phyloP scores from a whole-genome alignment of 1,140 invertebrate species.

The Bombus impatiens region DNA sequence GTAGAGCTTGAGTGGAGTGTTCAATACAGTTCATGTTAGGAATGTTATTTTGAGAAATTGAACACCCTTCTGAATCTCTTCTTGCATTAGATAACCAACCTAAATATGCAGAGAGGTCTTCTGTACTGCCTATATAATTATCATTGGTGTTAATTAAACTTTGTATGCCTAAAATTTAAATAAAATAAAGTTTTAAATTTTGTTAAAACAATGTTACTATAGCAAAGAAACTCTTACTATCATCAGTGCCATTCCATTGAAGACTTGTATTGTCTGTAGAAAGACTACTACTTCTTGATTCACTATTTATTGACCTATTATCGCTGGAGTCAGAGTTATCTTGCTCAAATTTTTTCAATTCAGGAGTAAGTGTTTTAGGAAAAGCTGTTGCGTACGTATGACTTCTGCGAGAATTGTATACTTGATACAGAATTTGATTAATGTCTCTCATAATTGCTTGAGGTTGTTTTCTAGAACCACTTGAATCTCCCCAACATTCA shows the following conservation, averaged over 20 bases:
- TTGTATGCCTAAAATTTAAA: conserved; percentile 29
- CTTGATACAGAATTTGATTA: conserved; percentile 90
- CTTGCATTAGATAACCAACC: conserved; percentile 43
- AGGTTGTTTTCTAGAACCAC: conserved; percentile 87
- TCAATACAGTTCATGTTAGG: conserved; percentile 34
- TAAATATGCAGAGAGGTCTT: conserved; percentile 55
- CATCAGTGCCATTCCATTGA: conserved; percentile 74
- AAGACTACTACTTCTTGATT: conserved; percentile 71
- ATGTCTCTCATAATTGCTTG: conserved; percentile 92
- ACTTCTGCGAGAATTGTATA: conserved; percentile 84
- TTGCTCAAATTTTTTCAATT: conserved; percentile 61
- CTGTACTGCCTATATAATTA: conserved; percentile 33
- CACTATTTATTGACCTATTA: conserved; percentile 69
- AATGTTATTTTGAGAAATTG: conserved; percentile 32
- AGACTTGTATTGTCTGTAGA: conserved; percentile 73
- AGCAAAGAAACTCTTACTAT: conserved; percentile 60
- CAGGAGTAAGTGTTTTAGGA: conserved; percentile 75
- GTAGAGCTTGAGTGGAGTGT: conserved; percentile 26
- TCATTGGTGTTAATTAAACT: conserved; percentile 25
- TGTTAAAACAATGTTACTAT: not conserved
- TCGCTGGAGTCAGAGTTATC: conserved; percentile 61
- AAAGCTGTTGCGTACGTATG: conserved; percentile 85
- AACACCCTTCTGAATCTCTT: conserved; percentile 31
- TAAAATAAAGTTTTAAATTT: not conserved
- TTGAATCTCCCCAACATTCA: conserved; percentile 93